Evolutionary conservation across 2,113 vertebrate species (phyloP).

Genomic region (Chauna torquata): DNA sequence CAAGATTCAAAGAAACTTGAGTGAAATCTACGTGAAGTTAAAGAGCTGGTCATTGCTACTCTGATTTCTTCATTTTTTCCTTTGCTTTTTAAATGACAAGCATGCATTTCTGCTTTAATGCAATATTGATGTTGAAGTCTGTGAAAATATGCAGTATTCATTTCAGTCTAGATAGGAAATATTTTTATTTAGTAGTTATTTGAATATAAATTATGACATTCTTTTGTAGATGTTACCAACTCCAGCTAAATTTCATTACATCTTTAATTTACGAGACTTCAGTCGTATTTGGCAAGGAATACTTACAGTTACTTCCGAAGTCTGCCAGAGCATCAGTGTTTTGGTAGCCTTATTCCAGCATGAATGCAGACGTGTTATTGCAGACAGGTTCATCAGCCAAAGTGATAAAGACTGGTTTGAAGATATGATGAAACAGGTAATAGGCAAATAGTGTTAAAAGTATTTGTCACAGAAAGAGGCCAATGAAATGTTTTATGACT

Average conservation of each 20-base stretch:
- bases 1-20: not conserved
- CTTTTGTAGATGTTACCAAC: constrained; percentile 85
- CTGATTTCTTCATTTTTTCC: not conserved
- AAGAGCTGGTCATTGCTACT: not conserved
- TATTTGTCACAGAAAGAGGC: not conserved
- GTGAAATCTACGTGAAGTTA: not conserved
- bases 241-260: constrained; percentile 88
- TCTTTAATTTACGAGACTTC: constrained; percentile 87
- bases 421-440: constrained; percentile 75
- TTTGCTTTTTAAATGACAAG: not conserved
- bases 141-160: not conserved
- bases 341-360: constrained; percentile 82
- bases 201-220: not conserved
- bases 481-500: not conserved
- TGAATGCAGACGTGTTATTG: constrained; percentile 83
- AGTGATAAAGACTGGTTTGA: constrained; percentile 79
- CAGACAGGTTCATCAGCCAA: constrained; percentile 80
- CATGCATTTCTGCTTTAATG: not conserved
- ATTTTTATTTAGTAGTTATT: not conserved
- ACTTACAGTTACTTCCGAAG: constrained; percentile 76
- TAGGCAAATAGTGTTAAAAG: not conserved
- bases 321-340: constrained; percentile 74
- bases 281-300: constrained; percentile 89
- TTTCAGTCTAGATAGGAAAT: not conserved
- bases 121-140: not conserved